Base-by-base conservation (phyloP, 2,113 vertebrate genomes). In the Crotalus viridis region DNA sequence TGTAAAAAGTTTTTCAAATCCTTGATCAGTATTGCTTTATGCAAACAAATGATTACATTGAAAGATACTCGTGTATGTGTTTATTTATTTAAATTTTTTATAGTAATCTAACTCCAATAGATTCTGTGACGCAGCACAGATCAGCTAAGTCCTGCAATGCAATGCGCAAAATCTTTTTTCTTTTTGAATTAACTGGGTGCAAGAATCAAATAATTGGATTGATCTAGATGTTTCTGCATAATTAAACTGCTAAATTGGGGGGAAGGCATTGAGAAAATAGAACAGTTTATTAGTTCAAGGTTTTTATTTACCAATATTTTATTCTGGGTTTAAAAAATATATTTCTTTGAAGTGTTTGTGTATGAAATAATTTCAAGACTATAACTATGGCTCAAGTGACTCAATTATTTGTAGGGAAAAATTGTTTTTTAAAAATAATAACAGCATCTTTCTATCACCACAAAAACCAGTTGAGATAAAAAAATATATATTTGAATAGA, bases 401-500 rank as follows among this genome's bases (percentile, higher is more conserved):
- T 81, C 17, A n/a, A 64, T 74, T 92, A 59, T 89, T 85, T 89
- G n/a, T 4, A 15, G 54, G 57, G 26, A 59, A 89, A 92, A 88
- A 24, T 28, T 88, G 48, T 85, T 55, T 81, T 15, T 55, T 88
- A 56, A 85, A n/a, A 24, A 92, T 57, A 59, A 92, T 89, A 26
- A 89, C 69, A 89, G 28, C 43, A 48, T 52, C 87, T 56, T 89
- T 21, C 54, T 92, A 43, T 69, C 69, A 28, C 13, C 52, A 85
- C 26, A 59, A 19, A 19, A 57, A 89, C 26, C 88, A 92, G 43
- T 39, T 89, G 54, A 43, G 26, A 92, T 92, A 81, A 85, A 92
- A 92, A 85, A 85, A 92, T 43, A 92, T 54, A 92, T 43, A 92
- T 54, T 85, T 89, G 22, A 43, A 92, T 33, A 92, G 19, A 56